phyloP scores from a whole-genome alignment of 2,888 invertebrate species.

The Drosophila hamatofila region DNA sequence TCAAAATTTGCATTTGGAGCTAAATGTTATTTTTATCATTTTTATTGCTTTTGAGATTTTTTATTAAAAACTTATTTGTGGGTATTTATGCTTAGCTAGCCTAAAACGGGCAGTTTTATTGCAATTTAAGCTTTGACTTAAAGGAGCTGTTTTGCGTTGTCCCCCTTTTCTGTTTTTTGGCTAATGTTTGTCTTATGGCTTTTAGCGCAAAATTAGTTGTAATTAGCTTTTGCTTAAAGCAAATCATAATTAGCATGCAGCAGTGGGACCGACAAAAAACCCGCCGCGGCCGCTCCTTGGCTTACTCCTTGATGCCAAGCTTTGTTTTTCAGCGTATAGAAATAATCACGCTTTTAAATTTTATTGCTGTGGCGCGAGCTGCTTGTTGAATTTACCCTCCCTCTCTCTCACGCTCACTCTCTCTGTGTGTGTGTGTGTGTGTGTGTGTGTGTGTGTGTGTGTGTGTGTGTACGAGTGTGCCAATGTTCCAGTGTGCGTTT shows the following conservation, averaged over 20 bases:
- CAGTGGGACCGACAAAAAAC: conserved; percentile 6
- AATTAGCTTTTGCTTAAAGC: conserved; percentile 68
- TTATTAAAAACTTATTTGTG: not conserved
- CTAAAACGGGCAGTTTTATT: not conserved
- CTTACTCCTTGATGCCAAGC: conserved; percentile 22
- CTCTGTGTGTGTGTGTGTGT: conserved; percentile 5
- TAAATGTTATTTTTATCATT: not conserved
- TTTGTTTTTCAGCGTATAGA: conserved; percentile 45
- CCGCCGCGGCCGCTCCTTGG: conserved; percentile 19
- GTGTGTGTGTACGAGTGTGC: no score
- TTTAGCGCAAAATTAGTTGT: conserved; percentile 59
- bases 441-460: conserved; percentile 6
- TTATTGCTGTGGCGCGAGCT: conserved; percentile 61
- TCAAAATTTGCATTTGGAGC: not conserved
- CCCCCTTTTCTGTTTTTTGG: conserved; percentile 1
- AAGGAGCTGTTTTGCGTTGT: not conserved
- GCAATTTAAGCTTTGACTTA: not conserved
- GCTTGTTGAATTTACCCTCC: conserved; percentile 64
- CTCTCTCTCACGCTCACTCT: conserved; percentile 19
- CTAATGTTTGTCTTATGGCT: conserved; percentile 25
- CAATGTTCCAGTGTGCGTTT: conserved; percentile 20
- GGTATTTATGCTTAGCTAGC: no score
- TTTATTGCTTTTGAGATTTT: not conserved
- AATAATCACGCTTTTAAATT: conserved; percentile 77
- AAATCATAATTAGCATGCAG: conserved; percentile 67